Conservation (phyloP, 92 coral and sea anemone species). For the Nematostella vectensis region DNA sequence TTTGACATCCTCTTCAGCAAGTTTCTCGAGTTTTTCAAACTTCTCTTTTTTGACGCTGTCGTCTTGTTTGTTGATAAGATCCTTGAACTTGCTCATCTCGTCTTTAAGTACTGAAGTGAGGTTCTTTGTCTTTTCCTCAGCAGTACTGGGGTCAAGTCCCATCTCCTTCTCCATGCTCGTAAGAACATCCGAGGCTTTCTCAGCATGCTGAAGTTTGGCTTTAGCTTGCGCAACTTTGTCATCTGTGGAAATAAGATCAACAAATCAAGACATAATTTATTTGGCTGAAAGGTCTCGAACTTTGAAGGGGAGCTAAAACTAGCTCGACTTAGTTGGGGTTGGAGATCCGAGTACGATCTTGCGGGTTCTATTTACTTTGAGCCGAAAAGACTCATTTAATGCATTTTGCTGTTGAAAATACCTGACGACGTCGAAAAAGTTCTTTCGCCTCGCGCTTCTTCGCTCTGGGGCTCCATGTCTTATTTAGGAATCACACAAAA, state of each 20-base stretch:
- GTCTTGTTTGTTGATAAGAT: constrained; percentile 30
- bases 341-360: no score
- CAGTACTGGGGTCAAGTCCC: constrained; percentile 45
- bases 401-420: no score
- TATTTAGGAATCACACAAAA: no score
- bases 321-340: no score
- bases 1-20: constrained; percentile 54
- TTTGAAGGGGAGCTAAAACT: no score
- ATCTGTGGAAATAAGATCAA: constrained; percentile 21
- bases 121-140: constrained; percentile 59
- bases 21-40: constrained; percentile 42
- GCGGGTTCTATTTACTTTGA: no score
- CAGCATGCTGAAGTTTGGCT: constrained; percentile 51
- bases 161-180: constrained; percentile 61
- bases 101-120: constrained; percentile 37
- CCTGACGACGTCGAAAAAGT: no score
- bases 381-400: no score
- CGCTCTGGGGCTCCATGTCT: no score
- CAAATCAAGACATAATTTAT: background rate
- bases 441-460: no score
- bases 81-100: constrained; percentile 42
- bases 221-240: constrained; percentile 50
- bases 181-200: constrained; percentile 64
- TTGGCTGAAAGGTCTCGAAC: no score
- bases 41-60: constrained; percentile 24